Evolutionary conservation across 2,888 invertebrate genomes (phyloP), one percentile per base, ranked within the genome.

Genomic region (Electrophaes corylata): DNA sequence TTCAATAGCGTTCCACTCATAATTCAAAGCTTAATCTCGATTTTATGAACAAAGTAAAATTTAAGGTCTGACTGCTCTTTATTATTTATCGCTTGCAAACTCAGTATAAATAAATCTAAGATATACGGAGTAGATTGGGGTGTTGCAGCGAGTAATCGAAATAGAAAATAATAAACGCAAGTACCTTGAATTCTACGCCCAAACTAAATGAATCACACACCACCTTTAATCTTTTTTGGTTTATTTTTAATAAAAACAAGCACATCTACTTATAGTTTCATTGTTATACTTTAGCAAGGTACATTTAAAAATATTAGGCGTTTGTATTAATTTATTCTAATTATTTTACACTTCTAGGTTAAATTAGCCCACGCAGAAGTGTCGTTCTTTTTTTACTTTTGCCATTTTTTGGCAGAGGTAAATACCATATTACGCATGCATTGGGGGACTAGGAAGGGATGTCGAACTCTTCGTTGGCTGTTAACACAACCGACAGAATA

Each of bases 11-110:
- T 46, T 20, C 40, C 31, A 53, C 16, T 45, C 44, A 52, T 45
- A 45, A 45, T 40, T 46, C 40, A 40, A 40, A 53, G 40, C 46
- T 23, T 53, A 46, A 53, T 53, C 53, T 53, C 29, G 39, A 53
- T 53, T 46, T 53, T 53, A 33, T 33, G 53, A 46, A 46, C 45
- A 40, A 46, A 46, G 40, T 52, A 52, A 43, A 29, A 52, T 52
- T 37, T 44, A 52, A 44, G 44, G 16, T 46, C 31, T 31, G 11
- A 46, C 40, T 52, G 52, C 44, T 39, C 29, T 18, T 35, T 26
- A 37, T 37, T 45, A 45, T 45, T 43, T 51, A 51, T 51, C n/a
- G 29, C 35, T 52, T 18, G 11, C 11, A 31, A 46, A 40, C 46
- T 43, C 35, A 3, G 16, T 47, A 48, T 33, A 55, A 47, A 48